These are phyloP conservation scores for Dicranocentrus wangi DNA, from an alignment of 2,888 invertebrate genomes.

Conservation along the genomic window DNA sequence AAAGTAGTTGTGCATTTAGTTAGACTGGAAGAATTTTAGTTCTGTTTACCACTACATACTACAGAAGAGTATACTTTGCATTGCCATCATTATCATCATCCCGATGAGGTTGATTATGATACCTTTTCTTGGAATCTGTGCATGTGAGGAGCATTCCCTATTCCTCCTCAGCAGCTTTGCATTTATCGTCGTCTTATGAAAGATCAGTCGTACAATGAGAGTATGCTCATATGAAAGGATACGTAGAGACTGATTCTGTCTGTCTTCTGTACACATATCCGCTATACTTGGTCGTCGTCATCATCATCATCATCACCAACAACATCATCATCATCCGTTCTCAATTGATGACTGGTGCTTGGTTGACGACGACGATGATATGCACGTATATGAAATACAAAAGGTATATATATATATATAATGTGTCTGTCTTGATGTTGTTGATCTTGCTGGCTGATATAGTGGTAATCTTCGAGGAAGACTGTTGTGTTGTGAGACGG, in stretches of 20 bases:
- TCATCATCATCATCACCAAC: constrained; percentile 14
- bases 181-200: too few relatives aligned
- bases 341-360: constrained; percentile 27
- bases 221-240: too few relatives aligned
- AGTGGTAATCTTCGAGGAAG: constrained; percentile 38
- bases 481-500: neutral
- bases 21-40: neutral
- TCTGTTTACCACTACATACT: neutral
- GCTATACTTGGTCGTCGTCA: constrained; percentile 1
- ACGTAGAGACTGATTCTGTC: too few relatives aligned
- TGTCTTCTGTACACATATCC: constrained; percentile 34
- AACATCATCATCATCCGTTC: constrained; percentile 29
- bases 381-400: neutral
- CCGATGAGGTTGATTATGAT: constrained; percentile 7
- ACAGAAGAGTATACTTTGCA: neutral
- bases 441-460: constrained; percentile 32
- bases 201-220: too few relatives aligned
- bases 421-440: constrained; percentile 20
- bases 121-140: neutral
- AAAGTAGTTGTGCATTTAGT: neutral
- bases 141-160: too few relatives aligned
- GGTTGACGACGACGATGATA: neutral
- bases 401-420: neutral
- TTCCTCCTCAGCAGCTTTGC: too few relatives aligned
- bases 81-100: neutral